A percentile compares a stretch with the other conserved stretches of the same genome.
These are phyloP conservation scores for Amiota communis DNA, from an alignment of 2,888 invertebrate genomes.

Conservation along the genomic window DNA sequence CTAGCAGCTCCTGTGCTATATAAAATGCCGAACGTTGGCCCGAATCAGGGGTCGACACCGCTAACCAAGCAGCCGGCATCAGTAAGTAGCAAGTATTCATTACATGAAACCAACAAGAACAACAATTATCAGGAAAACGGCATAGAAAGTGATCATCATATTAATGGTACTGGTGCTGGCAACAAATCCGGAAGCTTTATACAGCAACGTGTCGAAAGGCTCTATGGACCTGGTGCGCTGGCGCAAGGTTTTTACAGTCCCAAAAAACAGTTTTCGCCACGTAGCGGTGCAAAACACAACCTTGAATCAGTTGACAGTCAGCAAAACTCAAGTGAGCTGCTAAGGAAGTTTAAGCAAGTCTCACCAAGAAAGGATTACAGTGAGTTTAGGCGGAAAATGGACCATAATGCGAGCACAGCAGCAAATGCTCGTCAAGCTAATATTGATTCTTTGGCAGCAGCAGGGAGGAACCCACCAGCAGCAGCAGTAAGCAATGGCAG, in stretches of 20 bases:
- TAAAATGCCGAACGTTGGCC: slow-evolving; percentile 53
- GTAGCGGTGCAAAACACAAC: slow-evolving; percentile 34
- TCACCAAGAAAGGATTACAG: slow-evolving; percentile 69
- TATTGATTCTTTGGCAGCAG: slow-evolving; percentile 21
- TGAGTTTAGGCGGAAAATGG: slow-evolving; percentile 62
- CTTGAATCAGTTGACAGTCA: slow-evolving; percentile 44
- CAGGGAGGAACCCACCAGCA: slow-evolving; percentile 36
- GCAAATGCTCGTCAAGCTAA: slow-evolving; percentile 37
- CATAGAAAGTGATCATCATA: slow-evolving; percentile 48
- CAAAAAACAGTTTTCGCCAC: slow-evolving; percentile 59
- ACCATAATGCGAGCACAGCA: slow-evolving; percentile 44
- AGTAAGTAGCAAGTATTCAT: slow-evolving; percentile 38
- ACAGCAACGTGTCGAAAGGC: slow-evolving; percentile 88
- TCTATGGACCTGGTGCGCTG: slow-evolving; percentile 90
- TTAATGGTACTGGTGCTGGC: slow-evolving; percentile 52
- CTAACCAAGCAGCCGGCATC: slow-evolving; percentile 51
- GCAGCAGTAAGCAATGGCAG: slow-evolving; percentile 35
- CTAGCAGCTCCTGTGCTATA: slow-evolving; percentile 74
- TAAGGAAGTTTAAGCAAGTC: slow-evolving; percentile 69
- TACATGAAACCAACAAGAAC: slow-evolving; percentile 51
- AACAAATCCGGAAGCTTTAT: slow-evolving; percentile 84
- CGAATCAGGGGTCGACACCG: slow-evolving; percentile 31
- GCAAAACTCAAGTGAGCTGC: slow-evolving; percentile 68
- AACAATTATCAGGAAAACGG: slow-evolving; percentile 53
- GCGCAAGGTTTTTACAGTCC: slow-evolving; percentile 88